Evolutionary conservation across 1,140 invertebrate species (phyloP).

Genomic region (Drosophila nikananu): DNA sequence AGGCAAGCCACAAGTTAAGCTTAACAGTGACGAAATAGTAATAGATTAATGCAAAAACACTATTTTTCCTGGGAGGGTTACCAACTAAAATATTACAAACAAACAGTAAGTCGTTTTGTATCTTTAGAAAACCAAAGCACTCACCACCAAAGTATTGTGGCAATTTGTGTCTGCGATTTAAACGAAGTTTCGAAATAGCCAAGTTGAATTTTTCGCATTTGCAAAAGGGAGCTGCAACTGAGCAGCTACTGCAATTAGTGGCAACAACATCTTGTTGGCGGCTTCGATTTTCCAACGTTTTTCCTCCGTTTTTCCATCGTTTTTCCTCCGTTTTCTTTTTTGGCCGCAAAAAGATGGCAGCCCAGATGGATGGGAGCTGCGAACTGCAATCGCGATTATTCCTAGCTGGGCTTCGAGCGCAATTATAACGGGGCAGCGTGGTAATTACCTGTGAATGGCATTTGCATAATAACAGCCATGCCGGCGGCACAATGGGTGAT

Average conservation of each 20-base stretch:
- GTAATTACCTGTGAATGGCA: slow-evolving; percentile 84
- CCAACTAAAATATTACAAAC: not conserved
- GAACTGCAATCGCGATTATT: slow-evolving; percentile 81
- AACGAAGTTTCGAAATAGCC: slow-evolving; percentile 29
- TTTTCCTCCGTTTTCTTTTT: slow-evolving; percentile 22
- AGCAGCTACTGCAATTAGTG: slow-evolving; percentile 55
- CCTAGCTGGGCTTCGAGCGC: slow-evolving; percentile 82
- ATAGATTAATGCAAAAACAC: not conserved
- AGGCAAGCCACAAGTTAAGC: not conserved
- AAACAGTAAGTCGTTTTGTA: not conserved
- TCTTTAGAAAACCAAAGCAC: slow-evolving; percentile 6
- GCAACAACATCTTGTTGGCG: slow-evolving; percentile 67
- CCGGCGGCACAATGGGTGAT: slow-evolving; percentile 52
- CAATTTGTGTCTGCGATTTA: slow-evolving; percentile 19
- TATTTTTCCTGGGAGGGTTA: not conserved
- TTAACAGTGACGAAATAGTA: not conserved
- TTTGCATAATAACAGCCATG: slow-evolving; percentile 78
- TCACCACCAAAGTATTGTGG: slow-evolving; percentile 1
- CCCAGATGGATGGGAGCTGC: slow-evolving; percentile 25
- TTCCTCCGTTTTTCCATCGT: slow-evolving; percentile 1
- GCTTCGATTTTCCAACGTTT: slow-evolving; percentile 58
- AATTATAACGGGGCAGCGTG: slow-evolving; percentile 85
- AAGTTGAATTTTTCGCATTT: slow-evolving; percentile 38
- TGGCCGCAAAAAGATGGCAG: slow-evolving; percentile 25
- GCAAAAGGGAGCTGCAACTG: slow-evolving; percentile 47